Percentiles rank a stretch among this genome's conserved stretches.
Conservation (phyloP, 2,797 vertebrate species). For the Ctenochaetus hawaiiensis region DNA sequence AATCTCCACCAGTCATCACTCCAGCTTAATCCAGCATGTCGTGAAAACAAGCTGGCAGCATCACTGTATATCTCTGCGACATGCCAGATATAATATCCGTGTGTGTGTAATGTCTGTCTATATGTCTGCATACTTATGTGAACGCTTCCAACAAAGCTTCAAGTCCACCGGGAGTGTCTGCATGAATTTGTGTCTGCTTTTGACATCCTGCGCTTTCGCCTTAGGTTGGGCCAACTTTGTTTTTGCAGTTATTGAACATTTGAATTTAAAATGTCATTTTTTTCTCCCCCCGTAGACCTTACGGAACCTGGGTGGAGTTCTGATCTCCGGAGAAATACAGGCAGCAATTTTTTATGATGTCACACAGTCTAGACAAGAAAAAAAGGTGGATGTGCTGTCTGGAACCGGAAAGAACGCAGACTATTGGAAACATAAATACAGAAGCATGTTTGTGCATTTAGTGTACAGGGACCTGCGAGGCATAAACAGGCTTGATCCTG, state of each 20-base stretch:
- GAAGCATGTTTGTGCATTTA: slow-evolving; percentile 8
- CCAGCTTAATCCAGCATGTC: slow-evolving; percentile 58
- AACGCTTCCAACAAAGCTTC: slow-evolving; percentile 24
- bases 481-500: slow-evolving; percentile 33
- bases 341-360: slow-evolving; percentile 34
- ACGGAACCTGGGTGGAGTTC: slow-evolving; percentile 25
- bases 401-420: slow-evolving; percentile 28
- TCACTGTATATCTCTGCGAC: slow-evolving; percentile 59
- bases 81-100: slow-evolving; percentile 15
- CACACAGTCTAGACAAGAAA: slow-evolving; percentile 64
- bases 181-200: slow-evolving; percentile 44
- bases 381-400: slow-evolving; percentile 45
- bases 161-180: slow-evolving; percentile 19
- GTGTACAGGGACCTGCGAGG: slow-evolving; percentile 16
- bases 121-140: slow-evolving; percentile 31
- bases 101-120: slow-evolving; percentile 27
- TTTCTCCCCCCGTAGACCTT: slow-evolving; percentile 20
- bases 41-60: slow-evolving; percentile 54
- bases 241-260: slow-evolving; percentile 38
- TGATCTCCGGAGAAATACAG: slow-evolving; percentile 44
- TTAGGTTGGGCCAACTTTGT: slow-evolving; percentile 24
- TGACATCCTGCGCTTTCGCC: slow-evolving; percentile 28
- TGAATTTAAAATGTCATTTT: slow-evolving; percentile 53
- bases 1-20: slow-evolving; percentile 60
- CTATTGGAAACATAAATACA: slow-evolving; percentile 34